phyloP scores from a whole-genome alignment of 2,888 invertebrate genomes.

The Dysmachus trigonus region DNA sequence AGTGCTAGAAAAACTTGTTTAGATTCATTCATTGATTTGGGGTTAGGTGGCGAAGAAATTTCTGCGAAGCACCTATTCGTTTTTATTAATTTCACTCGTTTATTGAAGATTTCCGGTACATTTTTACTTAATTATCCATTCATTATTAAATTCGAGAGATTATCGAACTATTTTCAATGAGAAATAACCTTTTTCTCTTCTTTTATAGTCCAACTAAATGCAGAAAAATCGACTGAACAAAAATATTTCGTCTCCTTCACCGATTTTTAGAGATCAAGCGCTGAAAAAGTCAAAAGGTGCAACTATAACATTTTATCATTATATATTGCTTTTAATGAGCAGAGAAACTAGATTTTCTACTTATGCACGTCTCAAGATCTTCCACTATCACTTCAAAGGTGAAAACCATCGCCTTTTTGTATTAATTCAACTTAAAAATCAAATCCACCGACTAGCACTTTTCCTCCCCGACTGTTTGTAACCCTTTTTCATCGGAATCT shows the following conservation, averaged over 20 bases:
- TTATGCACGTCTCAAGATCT: neutral
- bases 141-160: too few species aligned
- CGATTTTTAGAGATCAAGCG: too few species aligned
- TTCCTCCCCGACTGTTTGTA: neutral
- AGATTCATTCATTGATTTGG: neutral
- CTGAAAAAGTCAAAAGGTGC: too few species aligned
- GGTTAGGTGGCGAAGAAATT: neutral
- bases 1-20: neutral
- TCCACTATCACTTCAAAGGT: neutral
- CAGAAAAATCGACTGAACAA: too few species aligned
- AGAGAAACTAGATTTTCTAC: neutral
- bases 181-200: too few species aligned
- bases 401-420: neutral
- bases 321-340: too few species aligned
- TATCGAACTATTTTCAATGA: too few species aligned
- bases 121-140: neutral
- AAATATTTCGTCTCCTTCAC: too few species aligned
- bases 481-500: neutral
- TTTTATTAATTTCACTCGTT: neutral
- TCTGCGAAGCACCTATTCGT: neutral
- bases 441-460: neutral
- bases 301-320: too few species aligned
- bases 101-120: neutral
- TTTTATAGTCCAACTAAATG: too few species aligned
- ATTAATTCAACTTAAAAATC: neutral